A percentile compares a stretch with the other conserved stretches of the same genome.
Conservation (phyloP, 2,797 vertebrate species). For the Delichon dasypus region DNA sequence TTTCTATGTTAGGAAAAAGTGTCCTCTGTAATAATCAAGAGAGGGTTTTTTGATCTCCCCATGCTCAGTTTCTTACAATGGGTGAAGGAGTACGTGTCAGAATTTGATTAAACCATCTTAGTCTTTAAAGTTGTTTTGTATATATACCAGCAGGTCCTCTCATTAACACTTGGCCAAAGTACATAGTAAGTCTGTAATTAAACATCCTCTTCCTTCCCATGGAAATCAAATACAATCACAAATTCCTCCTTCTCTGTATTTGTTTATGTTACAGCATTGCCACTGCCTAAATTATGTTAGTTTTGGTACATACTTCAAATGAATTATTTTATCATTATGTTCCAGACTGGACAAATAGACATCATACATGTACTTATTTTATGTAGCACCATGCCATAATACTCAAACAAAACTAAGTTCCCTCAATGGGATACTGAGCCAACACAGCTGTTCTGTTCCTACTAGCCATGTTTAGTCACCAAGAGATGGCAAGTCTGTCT, state of each 20-base stretch:
- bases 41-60: constrained; percentile 58
- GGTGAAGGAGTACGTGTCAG: constrained; percentile 28
- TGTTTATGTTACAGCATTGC: constrained; percentile 36
- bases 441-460: not conserved
- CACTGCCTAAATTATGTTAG: constrained; percentile 36
- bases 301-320: constrained; percentile 64
- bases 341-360: constrained; percentile 45
- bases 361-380: constrained; percentile 3
- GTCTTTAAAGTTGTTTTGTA: constrained; percentile 64
- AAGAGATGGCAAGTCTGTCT: not conserved
- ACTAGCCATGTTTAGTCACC: not conserved
- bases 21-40: not conserved
- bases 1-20: constrained; percentile 7
- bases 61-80: constrained; percentile 41
- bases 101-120: constrained; percentile 34
- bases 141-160: constrained; percentile 19
- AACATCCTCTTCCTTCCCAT: constrained; percentile 65
- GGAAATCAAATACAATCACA: constrained; percentile 53
- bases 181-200: constrained; percentile 64
- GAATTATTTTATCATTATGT: constrained; percentile 45
- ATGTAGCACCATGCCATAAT: not conserved
- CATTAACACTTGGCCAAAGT: constrained; percentile 65
- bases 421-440: not conserved
- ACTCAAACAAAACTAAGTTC: not conserved
- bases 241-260: constrained; percentile 48